These are phyloP conservation scores for Xenopus laevis DNA, from an alignment of 2,113 vertebrate genomes.

Conservation along the genomic window DNA sequence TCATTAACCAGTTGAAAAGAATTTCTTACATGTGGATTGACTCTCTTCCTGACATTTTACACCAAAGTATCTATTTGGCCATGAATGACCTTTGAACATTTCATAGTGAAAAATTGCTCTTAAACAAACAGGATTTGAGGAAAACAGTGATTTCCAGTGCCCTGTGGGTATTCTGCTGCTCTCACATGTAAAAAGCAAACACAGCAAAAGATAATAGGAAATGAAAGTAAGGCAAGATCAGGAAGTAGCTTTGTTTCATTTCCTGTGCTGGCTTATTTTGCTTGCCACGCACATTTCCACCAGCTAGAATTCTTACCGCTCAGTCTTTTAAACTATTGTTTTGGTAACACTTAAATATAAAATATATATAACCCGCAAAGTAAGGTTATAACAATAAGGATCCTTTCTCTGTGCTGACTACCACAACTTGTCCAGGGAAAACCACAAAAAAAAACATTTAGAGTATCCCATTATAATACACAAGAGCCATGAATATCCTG, in stretches of 20 bases:
- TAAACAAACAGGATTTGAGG: constrained; percentile 34
- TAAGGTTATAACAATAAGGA: no score
- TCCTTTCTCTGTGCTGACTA: no score
- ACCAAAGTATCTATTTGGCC: background rate
- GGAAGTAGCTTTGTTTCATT: constrained; percentile 34
- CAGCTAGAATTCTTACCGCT: constrained; percentile 1
- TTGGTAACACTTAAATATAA: no score
- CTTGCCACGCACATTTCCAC: constrained; percentile 17
- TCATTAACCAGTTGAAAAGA: no score
- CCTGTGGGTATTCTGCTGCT: background rate
- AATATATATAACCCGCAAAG: no score
- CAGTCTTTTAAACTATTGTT: background rate
- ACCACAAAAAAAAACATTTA: no score
- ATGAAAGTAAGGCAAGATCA: constrained; percentile 30
- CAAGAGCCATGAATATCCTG: no score
- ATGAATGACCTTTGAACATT: constrained; percentile 11
- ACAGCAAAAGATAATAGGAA: constrained; percentile 42
- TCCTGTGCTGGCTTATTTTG: constrained; percentile 23
- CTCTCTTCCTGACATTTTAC: no score
- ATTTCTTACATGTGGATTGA: no score
- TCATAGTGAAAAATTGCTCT: constrained; percentile 25
- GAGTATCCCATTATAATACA: no score
- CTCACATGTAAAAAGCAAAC: constrained; percentile 30
- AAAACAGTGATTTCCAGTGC: constrained; percentile 23
- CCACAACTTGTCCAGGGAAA: no score